These are phyloP conservation scores for Drosophila kanapiae DNA, from an alignment of 1,140 invertebrate genomes.

Conservation along the genomic window DNA sequence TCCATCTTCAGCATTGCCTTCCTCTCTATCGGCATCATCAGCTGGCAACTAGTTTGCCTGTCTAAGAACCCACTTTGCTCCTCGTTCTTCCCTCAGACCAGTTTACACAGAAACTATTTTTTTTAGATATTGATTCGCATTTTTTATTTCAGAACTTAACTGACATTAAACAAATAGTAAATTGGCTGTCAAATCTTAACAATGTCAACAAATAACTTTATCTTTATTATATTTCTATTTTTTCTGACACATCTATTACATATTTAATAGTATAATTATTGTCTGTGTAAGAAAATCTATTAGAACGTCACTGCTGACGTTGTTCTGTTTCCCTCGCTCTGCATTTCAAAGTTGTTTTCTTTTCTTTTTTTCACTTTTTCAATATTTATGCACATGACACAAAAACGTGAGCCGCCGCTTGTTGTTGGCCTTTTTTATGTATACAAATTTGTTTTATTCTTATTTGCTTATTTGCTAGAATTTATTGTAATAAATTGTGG, in stretches of 20 bases:
- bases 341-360: constrained; percentile 26
- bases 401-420: constrained; percentile 62
- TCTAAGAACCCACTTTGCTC: background rate
- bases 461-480: constrained; percentile 27
- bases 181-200: background rate
- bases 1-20: constrained; percentile 1
- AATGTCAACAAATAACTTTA: background rate
- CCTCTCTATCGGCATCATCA: background rate
- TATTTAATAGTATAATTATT: background rate
- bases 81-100: background rate
- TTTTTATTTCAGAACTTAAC: no score
- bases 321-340: background rate
- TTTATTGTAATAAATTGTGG: constrained; percentile 45
- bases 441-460: constrained; percentile 21
- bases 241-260: background rate
- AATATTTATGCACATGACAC: constrained; percentile 76
- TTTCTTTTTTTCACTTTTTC: constrained; percentile 33
- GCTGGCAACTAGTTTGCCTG: constrained; percentile 25
- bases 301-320: constrained; percentile 29
- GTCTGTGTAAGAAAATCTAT: constrained; percentile 16
- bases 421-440: constrained; percentile 31
- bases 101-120: background rate
- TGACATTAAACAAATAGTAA: background rate
- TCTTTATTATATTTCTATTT: background rate
- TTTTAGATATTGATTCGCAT: background rate